phyloP scores from a whole-genome alignment of 2,113 vertebrate species.

The Synchiropus splendidus region DNA sequence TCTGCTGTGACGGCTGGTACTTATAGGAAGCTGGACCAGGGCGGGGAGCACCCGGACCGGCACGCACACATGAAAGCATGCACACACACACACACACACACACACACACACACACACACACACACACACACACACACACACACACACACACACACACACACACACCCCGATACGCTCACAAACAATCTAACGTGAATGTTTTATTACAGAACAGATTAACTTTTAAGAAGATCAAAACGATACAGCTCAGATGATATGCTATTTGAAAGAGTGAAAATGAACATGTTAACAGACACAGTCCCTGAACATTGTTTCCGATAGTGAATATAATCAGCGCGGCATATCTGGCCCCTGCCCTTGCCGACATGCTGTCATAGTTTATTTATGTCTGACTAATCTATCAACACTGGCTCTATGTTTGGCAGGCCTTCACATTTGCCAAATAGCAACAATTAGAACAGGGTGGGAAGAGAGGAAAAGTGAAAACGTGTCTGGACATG shows the following conservation, averaged over 20 bases:
- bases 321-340: constrained; percentile 57
- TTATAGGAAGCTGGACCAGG: constrained; percentile 53
- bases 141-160: neutral
- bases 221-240: too few relatives aligned
- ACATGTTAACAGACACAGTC: too few relatives aligned
- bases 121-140: constrained; percentile 9
- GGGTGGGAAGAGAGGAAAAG: constrained; percentile 65
- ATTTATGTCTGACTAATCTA: constrained; percentile 61
- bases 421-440: too few relatives aligned
- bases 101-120: neutral
- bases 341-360: constrained; percentile 57
- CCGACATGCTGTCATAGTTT: constrained; percentile 53
- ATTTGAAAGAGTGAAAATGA: too few relatives aligned
- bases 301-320: constrained; percentile 39
- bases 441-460: constrained; percentile 69
- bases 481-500: constrained; percentile 65
- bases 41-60: constrained; percentile 25
- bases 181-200: too few relatives aligned
- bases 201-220: too few relatives aligned
- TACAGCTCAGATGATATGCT: too few relatives aligned
- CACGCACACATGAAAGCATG: constrained; percentile 7
- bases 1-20: constrained; percentile 36
- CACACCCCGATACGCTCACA: too few relatives aligned
- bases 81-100: constrained; percentile 2
- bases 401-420: constrained; percentile 63